Conservation (phyloP, 2,113 vertebrate species). For the Heloderma charlesbogerti region DNA sequence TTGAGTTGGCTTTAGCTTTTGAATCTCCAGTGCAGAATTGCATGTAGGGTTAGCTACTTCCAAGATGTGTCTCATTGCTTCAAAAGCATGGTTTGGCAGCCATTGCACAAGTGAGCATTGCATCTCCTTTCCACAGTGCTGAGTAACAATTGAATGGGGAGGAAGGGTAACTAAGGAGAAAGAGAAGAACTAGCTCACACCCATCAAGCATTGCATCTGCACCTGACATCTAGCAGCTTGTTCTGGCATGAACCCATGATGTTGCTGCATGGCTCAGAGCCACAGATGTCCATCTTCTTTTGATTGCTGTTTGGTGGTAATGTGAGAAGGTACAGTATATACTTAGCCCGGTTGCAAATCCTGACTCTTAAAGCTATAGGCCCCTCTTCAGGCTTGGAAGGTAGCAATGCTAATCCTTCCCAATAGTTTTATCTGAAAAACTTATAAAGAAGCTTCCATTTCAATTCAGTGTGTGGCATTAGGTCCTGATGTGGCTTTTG, state of each 20-base stretch:
- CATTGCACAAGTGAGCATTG: not conserved
- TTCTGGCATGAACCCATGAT: not conserved
- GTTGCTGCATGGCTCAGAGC: not conserved
- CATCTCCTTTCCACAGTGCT: not conserved
- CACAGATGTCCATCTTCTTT: not conserved
- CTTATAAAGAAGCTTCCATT: not conserved
- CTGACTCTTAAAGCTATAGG: not conserved
- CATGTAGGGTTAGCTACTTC: not conserved
- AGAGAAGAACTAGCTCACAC: not conserved
- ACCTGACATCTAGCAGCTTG: not conserved
- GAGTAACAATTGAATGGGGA: not conserved
- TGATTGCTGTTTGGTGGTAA: not conserved
- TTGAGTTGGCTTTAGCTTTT: not conserved
- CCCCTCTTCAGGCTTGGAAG: not conserved
- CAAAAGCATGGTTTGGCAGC: not conserved
- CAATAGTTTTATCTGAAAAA: not conserved
- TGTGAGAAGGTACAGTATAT: not conserved
- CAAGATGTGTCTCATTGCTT: not conserved
- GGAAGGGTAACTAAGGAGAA: not conserved
- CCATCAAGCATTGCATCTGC: not conserved
- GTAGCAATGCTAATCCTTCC: constrained; percentile 3
- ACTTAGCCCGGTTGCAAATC: not conserved
- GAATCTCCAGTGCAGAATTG: not conserved
- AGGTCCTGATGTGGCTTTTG: constrained; percentile 1
- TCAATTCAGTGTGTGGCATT: not conserved